Evolutionary conservation across 2,888 invertebrate species (phyloP).

Genomic region (Archips crataeganus): DNA sequence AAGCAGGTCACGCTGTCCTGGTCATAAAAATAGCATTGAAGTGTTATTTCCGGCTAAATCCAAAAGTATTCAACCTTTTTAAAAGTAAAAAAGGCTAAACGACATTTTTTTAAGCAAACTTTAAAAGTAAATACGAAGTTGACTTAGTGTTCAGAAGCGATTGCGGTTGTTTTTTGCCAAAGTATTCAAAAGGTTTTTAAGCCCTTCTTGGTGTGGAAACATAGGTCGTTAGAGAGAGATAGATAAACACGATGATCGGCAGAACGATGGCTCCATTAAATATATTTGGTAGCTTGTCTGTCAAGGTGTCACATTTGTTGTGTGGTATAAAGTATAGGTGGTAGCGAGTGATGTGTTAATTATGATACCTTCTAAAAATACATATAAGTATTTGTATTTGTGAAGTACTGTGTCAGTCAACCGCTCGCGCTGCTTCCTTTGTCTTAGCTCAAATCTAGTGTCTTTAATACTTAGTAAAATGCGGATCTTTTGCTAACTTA

Average conservation of each 20-base stretch:
- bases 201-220: not conserved
- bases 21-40: conserved; percentile 34
- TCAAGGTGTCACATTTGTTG: conserved; percentile 43
- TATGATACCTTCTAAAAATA: not conserved
- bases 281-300: conserved; percentile 45
- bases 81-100: conserved; percentile 17
- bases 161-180: not conserved
- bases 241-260: conserved; percentile 40
- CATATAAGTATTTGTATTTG: too few relatives aligned
- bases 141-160: not conserved
- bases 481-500: too few relatives aligned
- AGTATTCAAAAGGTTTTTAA: conserved; percentile 11
- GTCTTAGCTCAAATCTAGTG: too few relatives aligned
- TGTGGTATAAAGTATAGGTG: conserved; percentile 14
- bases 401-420: too few relatives aligned
- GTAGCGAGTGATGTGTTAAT: not conserved
- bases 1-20: conserved; percentile 18
- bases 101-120: conserved; percentile 1
- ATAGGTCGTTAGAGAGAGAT: conserved; percentile 35
- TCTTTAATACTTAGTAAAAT: too few relatives aligned
- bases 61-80: not conserved
- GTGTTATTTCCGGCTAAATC: conserved; percentile 40
- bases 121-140: not conserved
- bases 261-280: conserved; percentile 44
- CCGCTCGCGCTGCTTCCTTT: too few relatives aligned